Conservation (phyloP, 1,140 invertebrate species). For the Globodera rostochiensis region DNA sequence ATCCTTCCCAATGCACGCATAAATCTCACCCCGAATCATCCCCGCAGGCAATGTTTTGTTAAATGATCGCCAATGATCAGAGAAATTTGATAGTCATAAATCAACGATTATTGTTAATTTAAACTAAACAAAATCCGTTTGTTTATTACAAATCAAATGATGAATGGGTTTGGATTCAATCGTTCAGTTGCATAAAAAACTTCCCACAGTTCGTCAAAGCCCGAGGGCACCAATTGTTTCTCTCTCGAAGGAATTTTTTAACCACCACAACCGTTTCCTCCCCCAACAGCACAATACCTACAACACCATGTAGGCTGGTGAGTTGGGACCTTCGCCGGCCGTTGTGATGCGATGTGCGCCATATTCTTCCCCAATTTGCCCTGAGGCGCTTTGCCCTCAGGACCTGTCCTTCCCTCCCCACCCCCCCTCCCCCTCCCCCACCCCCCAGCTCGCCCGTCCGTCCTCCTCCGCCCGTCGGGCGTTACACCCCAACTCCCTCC, state of each 20-base stretch:
- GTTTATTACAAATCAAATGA: neutral
- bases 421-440: neutral
- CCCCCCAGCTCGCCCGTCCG: neutral
- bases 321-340: neutral
- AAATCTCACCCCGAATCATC: neutral
- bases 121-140: too few relatives aligned
- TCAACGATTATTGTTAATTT: too few relatives aligned
- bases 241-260: neutral
- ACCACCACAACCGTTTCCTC: neutral
- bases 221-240: neutral
- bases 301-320: neutral
- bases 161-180: neutral
- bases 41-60: neutral
- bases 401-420: neutral
- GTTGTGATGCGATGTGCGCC: neutral
- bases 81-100: neutral
- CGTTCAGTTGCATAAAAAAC: neutral
- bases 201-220: neutral
- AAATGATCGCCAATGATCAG: neutral
- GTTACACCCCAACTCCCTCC: neutral
- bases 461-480: too few relatives aligned
- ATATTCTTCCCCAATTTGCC: neutral
- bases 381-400: slow-evolving; percentile 8
- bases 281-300: neutral
- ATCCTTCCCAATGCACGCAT: neutral